Conservation (phyloP, 2,888 invertebrate genomes). For the Stenichneumon culpator region DNA sequence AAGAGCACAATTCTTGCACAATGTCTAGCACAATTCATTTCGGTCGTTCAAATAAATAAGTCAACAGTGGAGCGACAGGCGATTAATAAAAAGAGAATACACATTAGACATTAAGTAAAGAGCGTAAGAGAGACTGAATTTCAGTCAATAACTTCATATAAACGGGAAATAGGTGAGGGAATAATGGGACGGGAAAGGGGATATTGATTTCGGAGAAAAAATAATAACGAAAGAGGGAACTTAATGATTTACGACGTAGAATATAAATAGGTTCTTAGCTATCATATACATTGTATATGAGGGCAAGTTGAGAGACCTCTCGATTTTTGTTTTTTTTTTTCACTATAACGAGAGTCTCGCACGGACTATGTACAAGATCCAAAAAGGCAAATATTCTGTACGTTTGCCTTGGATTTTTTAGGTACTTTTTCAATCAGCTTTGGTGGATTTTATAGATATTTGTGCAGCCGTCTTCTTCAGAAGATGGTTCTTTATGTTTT, state of each 20-base stretch:
- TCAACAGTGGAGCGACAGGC: not conserved
- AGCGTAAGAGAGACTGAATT: constrained; percentile 26
- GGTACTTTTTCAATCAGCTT: constrained; percentile 69
- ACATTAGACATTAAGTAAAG: not conserved
- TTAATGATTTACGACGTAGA: constrained; percentile 23
- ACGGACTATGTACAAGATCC: constrained; percentile 66
- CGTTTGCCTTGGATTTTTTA: constrained; percentile 45
- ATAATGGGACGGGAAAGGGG: not conserved
- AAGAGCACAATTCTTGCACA: not conserved
- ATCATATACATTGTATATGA: constrained; percentile 81
- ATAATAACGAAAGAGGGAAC: not conserved
- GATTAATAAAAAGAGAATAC: not conserved
- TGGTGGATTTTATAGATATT: constrained; percentile 65
- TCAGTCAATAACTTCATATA: constrained; percentile 17
- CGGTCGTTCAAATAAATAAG: constrained; percentile 30
- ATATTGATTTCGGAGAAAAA: constrained; percentile 51
- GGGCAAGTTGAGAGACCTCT: constrained; percentile 72
- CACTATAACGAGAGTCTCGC: constrained; percentile 22
- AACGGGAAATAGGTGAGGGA: not conserved
- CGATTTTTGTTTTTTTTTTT: constrained; percentile 2
- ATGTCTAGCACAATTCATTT: not conserved
- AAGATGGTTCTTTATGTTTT: constrained; percentile 88
- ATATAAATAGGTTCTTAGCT: constrained; percentile 74
- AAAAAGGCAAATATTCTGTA: not conserved
- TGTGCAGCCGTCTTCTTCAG: constrained; percentile 78